Conservation (phyloP, 2,113 vertebrate species). For the Protobothrops flavoviridis region DNA sequence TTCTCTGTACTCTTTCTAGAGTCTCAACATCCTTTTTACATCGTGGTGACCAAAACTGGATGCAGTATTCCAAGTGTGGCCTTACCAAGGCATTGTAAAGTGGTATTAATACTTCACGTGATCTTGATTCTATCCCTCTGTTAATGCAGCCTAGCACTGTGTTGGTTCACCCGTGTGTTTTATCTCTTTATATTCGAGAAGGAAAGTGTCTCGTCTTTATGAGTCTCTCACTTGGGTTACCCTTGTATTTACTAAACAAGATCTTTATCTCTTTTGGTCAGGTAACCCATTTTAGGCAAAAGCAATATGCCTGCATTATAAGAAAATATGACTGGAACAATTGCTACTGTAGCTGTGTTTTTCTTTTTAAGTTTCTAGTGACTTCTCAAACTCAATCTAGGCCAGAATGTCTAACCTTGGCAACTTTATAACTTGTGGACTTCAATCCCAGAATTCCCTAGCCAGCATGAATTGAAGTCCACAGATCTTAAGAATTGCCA, state of each 20-base stretch:
- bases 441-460: no score
- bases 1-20: no score
- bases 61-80: no score
- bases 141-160: no score
- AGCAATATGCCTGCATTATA: neutral
- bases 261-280: slow-evolving; percentile 54
- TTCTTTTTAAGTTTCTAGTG: slow-evolving; percentile 53
- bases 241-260: slow-evolving; percentile 52
- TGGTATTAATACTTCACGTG: no score
- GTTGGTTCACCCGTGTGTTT: neutral
- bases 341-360: slow-evolving; percentile 25
- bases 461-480: neutral
- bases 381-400: slow-evolving; percentile 47
- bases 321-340: slow-evolving; percentile 45
- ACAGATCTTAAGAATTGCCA: neutral
- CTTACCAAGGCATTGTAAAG: no score
- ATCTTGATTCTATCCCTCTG: no score
- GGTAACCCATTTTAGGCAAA: slow-evolving; percentile 35
- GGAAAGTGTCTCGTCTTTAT: slow-evolving; percentile 14
- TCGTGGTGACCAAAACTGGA: no score
- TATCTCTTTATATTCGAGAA: slow-evolving; percentile 32
- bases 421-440: neutral
- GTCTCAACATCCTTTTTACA: no score
- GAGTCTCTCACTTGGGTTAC: slow-evolving; percentile 41
- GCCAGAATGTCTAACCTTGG: neutral